Percentiles rank a stretch among this genome's conserved stretches.
These are phyloP conservation scores for Nothoprocta perdicaria DNA, from an alignment of 2,113 vertebrate species.

Conservation along the genomic window DNA sequence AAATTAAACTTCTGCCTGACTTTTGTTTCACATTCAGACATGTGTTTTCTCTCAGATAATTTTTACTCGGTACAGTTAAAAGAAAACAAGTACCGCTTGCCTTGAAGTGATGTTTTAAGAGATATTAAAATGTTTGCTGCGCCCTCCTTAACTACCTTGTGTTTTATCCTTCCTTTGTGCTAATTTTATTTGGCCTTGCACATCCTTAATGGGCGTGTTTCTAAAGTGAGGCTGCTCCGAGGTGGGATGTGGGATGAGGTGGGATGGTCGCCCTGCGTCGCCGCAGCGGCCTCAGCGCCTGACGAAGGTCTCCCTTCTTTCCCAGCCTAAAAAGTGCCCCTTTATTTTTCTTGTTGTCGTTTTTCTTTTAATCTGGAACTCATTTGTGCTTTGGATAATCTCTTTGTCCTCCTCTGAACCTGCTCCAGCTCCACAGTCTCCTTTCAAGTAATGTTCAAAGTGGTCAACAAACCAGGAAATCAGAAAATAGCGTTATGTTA, in stretches of 20 bases:
- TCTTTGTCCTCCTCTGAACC: not conserved
- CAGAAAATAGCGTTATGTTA: not conserved
- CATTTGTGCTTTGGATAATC: not conserved
- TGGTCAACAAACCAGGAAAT: not conserved
- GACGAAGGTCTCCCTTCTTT: not conserved
- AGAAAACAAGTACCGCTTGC: not conserved
- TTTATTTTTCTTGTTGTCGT: not conserved
- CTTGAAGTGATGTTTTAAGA: not conserved
- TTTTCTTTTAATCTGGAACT: not conserved
- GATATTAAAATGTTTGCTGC: not conserved
- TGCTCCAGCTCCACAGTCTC: not conserved
- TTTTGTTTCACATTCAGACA: not conserved
- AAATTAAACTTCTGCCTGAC: not conserved
- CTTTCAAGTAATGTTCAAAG: not conserved
- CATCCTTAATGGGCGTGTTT: not conserved
- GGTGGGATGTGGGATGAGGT: not conserved
- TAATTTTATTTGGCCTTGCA: not conserved
- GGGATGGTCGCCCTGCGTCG: not conserved
- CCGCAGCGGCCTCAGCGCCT: rapidly evolving
- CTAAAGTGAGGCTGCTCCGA: not conserved
- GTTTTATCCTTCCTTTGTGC: not conserved
- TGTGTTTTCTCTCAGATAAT: not conserved
- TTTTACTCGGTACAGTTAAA: not conserved
- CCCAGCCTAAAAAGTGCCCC: not conserved
- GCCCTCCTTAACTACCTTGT: not conserved